Conservation (phyloP, 1,140 invertebrate species). For the Dendroctonus valens region DNA sequence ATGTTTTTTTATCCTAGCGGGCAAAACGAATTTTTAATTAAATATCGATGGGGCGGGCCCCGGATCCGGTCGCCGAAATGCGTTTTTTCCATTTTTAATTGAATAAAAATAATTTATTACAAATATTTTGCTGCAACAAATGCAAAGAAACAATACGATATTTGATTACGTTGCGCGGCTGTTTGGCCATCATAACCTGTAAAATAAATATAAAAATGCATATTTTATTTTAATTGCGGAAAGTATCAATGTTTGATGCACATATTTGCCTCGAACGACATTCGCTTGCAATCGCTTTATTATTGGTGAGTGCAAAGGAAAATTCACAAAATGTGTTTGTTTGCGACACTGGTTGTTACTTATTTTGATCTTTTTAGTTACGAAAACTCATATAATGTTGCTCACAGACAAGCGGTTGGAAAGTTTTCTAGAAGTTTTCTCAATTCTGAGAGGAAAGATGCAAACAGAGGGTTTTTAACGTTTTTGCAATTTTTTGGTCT, state of each 20-base stretch:
- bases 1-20: constrained; percentile 25
- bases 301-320: too few relatives aligned
- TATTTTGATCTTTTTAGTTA: too few relatives aligned
- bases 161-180: neutral
- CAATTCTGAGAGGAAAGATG: too few relatives aligned
- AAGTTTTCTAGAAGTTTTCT: too few relatives aligned
- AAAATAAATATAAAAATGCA: constrained; percentile 8
- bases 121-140: neutral
- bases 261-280: too few relatives aligned
- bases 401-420: too few relatives aligned
- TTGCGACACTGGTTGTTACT: too few relatives aligned
- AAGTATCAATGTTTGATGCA: neutral
- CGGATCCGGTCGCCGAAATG: neutral
- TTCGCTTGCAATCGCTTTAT: too few relatives aligned
- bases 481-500: too few relatives aligned
- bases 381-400: too few relatives aligned
- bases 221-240: constrained; percentile 14
- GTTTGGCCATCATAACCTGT: neutral
- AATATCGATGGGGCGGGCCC: constrained; percentile 17
- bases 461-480: too few relatives aligned
- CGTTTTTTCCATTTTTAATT: constrained; percentile 18
- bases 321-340: too few relatives aligned
- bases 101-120: constrained; percentile 22
- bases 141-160: constrained; percentile 1
- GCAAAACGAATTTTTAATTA: constrained; percentile 31